Base-by-base conservation (phyloP, 2,113 vertebrate species). In the Rhinopomastus cyanomelas region DNA sequence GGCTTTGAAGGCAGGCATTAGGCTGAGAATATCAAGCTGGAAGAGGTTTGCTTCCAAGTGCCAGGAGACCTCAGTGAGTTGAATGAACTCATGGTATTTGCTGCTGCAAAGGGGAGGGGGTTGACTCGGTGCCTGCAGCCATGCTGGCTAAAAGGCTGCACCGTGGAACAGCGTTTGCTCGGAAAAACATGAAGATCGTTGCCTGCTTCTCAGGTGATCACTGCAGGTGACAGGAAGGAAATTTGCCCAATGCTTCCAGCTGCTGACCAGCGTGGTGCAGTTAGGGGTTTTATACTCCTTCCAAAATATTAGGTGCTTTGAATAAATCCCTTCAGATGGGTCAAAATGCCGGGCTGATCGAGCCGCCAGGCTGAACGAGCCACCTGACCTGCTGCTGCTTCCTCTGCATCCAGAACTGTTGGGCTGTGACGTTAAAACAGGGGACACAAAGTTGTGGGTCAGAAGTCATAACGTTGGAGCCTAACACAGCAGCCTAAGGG, bases 1-100 rank as follows among this genome's bases (percentile, higher is more conserved):
- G 17, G 78, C 59, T 74, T 60, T 52, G 46, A 72, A 65, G 67
- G 56, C 59, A 37, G 42, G 15, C 10, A 9, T 5, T 62, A 67
- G 46, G 34, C 21, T n/a, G 60, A 66, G 36, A 20, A 30, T 27
- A 27, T 55, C 37, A 62, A 82, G 34, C 15, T 72, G 59, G 61
- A 57, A 48, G 56, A 51, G 32, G 8, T 82, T 87, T 79, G 23
- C 69, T 85, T 72, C 71, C 37, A 49, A 32, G 56, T 2, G 0
- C 37, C 5, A 20, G 60, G 59, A 85, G 67, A 66, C 16, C 37
- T 88, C 51, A 3, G 25, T 22, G 65, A 78, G 39, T 16, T 11
- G 36, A 34, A 26, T 1, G 4, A 71, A 13, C 0, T 0, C n/a
- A 6, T 62, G 18, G 9, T 27, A 8, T 44, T 78, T 12, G 1